phyloP scores from a whole-genome alignment of 2,888 invertebrate genomes.

The Andrena fulva region DNA sequence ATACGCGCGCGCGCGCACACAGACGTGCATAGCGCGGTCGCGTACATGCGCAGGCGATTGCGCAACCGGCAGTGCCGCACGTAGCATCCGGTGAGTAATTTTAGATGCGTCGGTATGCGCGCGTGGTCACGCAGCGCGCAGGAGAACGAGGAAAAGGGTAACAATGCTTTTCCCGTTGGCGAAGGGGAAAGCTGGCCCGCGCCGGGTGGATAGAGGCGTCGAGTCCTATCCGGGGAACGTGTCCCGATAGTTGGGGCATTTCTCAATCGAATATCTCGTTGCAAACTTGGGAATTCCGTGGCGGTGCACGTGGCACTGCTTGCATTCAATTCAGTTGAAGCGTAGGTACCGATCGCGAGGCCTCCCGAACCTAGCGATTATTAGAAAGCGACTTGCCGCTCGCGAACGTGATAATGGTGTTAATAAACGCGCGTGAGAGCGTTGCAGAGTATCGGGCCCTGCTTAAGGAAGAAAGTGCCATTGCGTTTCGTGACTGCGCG shows the following conservation, averaged over 20 bases:
- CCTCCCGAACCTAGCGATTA: no score
- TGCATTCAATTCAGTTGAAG: no score
- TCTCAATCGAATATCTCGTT: no score
- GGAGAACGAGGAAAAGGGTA: conserved; percentile 52
- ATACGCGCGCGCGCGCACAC: neutral
- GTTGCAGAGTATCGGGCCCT: no score
- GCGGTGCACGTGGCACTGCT: no score
- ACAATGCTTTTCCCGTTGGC: conserved; percentile 51
- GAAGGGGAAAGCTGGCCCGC: conserved; percentile 9
- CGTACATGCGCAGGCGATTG: conserved; percentile 56
- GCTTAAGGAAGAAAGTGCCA: neutral
- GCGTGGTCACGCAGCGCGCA: conserved; percentile 39
- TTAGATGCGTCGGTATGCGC: conserved; percentile 65
- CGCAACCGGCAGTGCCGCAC: conserved; percentile 65
- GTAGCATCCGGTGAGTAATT: conserved; percentile 75
- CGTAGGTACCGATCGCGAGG: no score
- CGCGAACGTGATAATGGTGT: no score
- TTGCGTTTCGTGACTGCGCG: neutral
- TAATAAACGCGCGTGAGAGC: no score
- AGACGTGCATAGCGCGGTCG: conserved; percentile 2
- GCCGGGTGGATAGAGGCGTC: neutral
- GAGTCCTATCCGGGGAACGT: neutral
- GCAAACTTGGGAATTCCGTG: no score
- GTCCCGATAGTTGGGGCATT: no score
- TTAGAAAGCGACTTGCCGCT: no score